Evolutionary conservation across 1,140 invertebrate species (phyloP), one percentile per base, ranked within the genome.

Genomic region (Lasioglossum albipes): DNA sequence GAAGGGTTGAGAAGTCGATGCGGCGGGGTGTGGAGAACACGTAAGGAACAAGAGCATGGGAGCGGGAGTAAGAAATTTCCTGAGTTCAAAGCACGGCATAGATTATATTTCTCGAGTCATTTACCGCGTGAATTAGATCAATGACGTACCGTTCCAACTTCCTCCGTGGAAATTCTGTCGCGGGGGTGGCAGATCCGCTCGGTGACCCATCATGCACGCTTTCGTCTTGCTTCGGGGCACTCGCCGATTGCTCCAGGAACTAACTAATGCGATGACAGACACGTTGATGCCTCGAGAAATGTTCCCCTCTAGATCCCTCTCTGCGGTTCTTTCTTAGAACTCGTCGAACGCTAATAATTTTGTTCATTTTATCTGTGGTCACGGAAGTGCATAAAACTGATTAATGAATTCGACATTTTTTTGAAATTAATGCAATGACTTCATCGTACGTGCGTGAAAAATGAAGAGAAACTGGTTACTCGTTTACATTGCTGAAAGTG

Each of bases 81-180:
- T 27, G 65, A 74, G 80, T 79, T 87, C 79, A 66, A 82, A 80
- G 76, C 59, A 36, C 65, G 65, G 49, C 84, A 84, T 86, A 82
- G 87, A 91, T 91, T 90, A 88, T 90, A 90, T 88, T 90, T 88
- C 87, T 77, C 84, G 86, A 88, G 79, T 89, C 90, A 90, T 89
- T 90, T 90, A 86, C 86, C 79, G 82, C 82, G 66, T 79, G 82
- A 89, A 67, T 89, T 89, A 89, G 85, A 89, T 85, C 83, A 82
- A 88, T 86, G 81, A 84, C 81, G 66, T 84, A 73, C 74, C 81
- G 62, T 66, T 70, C 74, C 41, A 62, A 83, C 57, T 62, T 64
- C 68, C 79, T 57, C 42, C 54, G 52, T 67, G 45, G 61, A 65
- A 65, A 75, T 73, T 41, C 64, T 52, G 22, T 61, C 41, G 54